phyloP scores from a whole-genome alignment of 2,113 vertebrate species.

The Leiothrix lutea region DNA sequence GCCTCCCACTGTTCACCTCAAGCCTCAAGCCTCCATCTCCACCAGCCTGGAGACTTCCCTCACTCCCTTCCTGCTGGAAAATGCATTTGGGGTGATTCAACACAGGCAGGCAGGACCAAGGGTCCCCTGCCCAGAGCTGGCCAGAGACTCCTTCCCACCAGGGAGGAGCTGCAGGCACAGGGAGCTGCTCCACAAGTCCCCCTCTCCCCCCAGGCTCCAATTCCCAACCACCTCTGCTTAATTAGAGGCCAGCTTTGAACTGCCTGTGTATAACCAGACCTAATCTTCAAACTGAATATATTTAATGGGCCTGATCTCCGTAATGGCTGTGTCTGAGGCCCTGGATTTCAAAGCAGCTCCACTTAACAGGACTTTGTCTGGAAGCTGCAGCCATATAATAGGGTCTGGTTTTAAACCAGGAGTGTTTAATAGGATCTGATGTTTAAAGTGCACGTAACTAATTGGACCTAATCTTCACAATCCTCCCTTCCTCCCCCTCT shows the following conservation, averaged over 20 bases:
- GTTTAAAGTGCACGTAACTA: not conserved
- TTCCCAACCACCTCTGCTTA: not conserved
- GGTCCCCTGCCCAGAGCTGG: not conserved
- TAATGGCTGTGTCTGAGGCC: slow-evolving; percentile 20
- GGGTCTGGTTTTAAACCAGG: not conserved
- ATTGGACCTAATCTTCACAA: slow-evolving; percentile 34
- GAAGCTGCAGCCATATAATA: not conserved
- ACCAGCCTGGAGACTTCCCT: not conserved
- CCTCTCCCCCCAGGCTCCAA: not conserved
- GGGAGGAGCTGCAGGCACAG: not conserved
- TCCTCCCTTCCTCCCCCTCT: not conserved
- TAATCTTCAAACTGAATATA: slow-evolving; percentile 14
- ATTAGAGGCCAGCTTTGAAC: slow-evolving; percentile 24
- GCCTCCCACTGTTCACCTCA: not conserved
- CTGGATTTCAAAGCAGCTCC: slow-evolving; percentile 48
- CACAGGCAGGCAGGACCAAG: accelerated
- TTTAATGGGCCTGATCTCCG: slow-evolving; percentile 38
- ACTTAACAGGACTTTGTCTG: slow-evolving; percentile 24
- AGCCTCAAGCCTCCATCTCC: not conserved
- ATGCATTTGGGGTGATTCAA: not conserved
- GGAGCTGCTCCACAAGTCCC: not conserved
- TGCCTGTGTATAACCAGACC: not conserved
- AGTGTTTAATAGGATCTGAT: slow-evolving; percentile 45
- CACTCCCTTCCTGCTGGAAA: not conserved
- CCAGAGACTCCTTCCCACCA: not conserved